phyloP scores from a whole-genome alignment of 2,113 vertebrate genomes.

The Pica pica region DNA sequence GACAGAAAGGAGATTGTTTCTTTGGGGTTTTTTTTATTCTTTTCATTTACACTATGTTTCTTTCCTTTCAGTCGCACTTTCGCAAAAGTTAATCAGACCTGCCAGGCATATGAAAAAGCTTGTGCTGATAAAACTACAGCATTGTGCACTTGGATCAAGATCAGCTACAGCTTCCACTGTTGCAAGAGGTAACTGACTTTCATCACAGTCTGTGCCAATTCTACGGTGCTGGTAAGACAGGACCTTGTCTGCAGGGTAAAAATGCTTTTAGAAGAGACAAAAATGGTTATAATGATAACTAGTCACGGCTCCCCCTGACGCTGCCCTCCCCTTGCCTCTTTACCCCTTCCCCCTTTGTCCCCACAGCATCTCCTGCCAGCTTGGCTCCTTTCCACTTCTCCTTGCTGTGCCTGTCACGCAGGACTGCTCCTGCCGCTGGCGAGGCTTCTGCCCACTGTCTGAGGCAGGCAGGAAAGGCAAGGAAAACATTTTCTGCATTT shows the following conservation, averaged over 20 bases:
- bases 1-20: constrained; percentile 8
- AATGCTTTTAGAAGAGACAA: not conserved
- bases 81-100: constrained; percentile 23
- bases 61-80: constrained; percentile 2
- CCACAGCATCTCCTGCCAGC: not conserved
- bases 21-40: not conserved
- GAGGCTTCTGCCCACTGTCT: not conserved
- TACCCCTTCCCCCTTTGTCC: not conserved
- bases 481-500: not conserved
- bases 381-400: not conserved
- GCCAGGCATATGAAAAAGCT: not conserved
- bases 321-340: not conserved
- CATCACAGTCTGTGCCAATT: not conserved
- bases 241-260: not conserved
- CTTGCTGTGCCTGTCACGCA: not conserved
- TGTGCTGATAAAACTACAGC: not conserved
- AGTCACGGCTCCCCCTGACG: not conserved
- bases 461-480: not conserved
- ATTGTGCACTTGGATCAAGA: not conserved
- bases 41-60: constrained; percentile 12
- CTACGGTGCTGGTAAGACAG: not conserved
- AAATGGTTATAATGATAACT: not conserved
- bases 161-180: not conserved
- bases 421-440: rapidly evolving
- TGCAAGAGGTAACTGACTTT: not conserved